Conservation (phyloP, 2,797 vertebrate genomes). For the Prionace glauca region DNA sequence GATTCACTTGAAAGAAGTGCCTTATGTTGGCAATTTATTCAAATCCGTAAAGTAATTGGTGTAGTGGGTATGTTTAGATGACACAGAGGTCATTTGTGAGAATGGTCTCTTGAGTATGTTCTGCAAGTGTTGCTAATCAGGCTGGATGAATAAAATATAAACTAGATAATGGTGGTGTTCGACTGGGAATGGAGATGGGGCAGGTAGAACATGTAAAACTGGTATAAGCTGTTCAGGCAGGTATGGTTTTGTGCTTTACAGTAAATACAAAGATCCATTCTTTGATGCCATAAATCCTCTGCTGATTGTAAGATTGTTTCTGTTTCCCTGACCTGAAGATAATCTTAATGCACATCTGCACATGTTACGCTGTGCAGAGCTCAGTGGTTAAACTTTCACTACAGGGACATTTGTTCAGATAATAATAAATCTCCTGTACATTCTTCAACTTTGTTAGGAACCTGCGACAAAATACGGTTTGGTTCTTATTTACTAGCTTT, state of each 20-base stretch:
- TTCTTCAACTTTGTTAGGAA: neutral
- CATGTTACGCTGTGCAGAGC: neutral
- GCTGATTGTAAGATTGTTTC: neutral
- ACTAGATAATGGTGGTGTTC: neutral
- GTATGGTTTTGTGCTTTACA: neutral
- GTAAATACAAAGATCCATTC: neutral
- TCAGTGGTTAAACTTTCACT: neutral
- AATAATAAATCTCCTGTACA: neutral
- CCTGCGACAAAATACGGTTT: neutral
- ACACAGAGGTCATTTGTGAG: constrained; percentile 35
- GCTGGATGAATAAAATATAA: constrained; percentile 21
- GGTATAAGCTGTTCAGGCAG: neutral
- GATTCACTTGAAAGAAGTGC: constrained; percentile 35
- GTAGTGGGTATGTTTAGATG: constrained; percentile 28
- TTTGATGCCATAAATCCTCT: neutral
- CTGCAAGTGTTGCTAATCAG: constrained; percentile 31
- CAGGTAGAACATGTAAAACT: constrained; percentile 15
- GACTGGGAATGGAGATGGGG: neutral
- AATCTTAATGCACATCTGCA: neutral
- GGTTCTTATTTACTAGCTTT: neutral
- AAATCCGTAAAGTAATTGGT: constrained; percentile 32
- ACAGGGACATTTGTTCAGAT: neutral
- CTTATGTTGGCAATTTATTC: constrained; percentile 37
- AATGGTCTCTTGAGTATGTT: constrained; percentile 16
- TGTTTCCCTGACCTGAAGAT: neutral